Evolutionary conservation across 2,113 vertebrate genomes (phyloP).

Genomic region (Oreochromis spilurus): DNA sequence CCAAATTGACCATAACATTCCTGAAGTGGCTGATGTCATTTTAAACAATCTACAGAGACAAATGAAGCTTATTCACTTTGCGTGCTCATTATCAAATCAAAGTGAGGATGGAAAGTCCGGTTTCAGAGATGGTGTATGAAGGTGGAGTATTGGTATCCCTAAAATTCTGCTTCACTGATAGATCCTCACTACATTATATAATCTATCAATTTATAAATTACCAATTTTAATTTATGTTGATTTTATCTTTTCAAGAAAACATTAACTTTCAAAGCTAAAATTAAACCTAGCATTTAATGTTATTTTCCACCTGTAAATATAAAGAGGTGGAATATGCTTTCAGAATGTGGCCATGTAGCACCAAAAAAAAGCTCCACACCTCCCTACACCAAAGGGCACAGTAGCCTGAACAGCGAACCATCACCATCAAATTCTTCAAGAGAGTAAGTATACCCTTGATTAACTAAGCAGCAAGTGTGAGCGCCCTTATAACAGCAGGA

Average conservation of each 20-base stretch:
- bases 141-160: background rate
- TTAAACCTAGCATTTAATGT: background rate
- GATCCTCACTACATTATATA: background rate
- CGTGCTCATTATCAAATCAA: background rate
- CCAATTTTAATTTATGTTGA: background rate
- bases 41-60: background rate
- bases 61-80: background rate
- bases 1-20: constrained; percentile 14
- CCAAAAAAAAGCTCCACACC: background rate
- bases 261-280: background rate
- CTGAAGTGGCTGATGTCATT: background rate
- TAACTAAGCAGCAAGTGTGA: background rate
- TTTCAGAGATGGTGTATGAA: background rate
- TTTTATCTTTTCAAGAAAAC: background rate
- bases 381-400: background rate
- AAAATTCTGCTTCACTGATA: background rate
- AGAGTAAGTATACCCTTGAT: background rate
- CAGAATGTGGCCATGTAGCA: background rate
- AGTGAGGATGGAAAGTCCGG: background rate
- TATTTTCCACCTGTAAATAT: background rate
- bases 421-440: background rate
- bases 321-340: background rate
- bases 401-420: background rate
- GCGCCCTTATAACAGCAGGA: background rate
- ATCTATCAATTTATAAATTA: background rate